A percentile compares a stretch with the other conserved stretches of the same genome.
phyloP scores from a whole-genome alignment of 1,140 invertebrate species.

The Hyles euphorbiae region DNA sequence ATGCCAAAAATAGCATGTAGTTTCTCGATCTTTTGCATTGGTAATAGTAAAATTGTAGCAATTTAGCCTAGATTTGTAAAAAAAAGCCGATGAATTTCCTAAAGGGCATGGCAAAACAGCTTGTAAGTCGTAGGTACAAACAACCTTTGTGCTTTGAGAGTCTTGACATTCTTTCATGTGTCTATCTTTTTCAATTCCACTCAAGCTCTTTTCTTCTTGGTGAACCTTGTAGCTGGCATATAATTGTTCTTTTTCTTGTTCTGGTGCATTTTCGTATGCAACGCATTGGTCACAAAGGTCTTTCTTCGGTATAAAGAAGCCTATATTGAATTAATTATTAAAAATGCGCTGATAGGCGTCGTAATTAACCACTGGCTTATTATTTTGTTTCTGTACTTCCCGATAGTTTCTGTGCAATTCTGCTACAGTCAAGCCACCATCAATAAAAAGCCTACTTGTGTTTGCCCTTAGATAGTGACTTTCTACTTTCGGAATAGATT shows the following conservation, averaged over 20 bases:
- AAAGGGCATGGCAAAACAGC: constrained; percentile 30
- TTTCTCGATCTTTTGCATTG: constrained; percentile 26
- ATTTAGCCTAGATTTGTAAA: constrained; percentile 49
- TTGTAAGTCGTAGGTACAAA: constrained; percentile 40
- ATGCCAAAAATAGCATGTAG: constrained; percentile 63
- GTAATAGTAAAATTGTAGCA: constrained; percentile 67
- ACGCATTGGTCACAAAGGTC: constrained; percentile 31
- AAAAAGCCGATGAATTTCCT: constrained; percentile 30
- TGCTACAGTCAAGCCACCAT: constrained; percentile 40
- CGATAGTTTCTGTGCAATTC: constrained; percentile 44
- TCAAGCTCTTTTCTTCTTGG: constrained; percentile 31
- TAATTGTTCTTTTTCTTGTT: constrained; percentile 15
- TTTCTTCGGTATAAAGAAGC: constrained; percentile 34
- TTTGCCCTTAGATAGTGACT: constrained; percentile 43
- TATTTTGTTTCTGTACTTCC: constrained; percentile 22
- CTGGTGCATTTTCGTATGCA: constrained; percentile 24
- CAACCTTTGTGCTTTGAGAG: constrained; percentile 18
- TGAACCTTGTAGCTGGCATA: constrained; percentile 24
- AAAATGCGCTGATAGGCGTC: constrained; percentile 41
- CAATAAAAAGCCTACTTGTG: constrained; percentile 39
- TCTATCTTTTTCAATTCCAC: constrained; percentile 28
- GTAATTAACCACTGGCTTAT: constrained; percentile 28
- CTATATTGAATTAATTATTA: constrained; percentile 43
- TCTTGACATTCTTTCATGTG: constrained; percentile 25
- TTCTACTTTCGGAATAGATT: constrained; percentile 44